Conservation (phyloP, 2,113 vertebrate species). For the Rhegmatorhina hoffmannsi region DNA sequence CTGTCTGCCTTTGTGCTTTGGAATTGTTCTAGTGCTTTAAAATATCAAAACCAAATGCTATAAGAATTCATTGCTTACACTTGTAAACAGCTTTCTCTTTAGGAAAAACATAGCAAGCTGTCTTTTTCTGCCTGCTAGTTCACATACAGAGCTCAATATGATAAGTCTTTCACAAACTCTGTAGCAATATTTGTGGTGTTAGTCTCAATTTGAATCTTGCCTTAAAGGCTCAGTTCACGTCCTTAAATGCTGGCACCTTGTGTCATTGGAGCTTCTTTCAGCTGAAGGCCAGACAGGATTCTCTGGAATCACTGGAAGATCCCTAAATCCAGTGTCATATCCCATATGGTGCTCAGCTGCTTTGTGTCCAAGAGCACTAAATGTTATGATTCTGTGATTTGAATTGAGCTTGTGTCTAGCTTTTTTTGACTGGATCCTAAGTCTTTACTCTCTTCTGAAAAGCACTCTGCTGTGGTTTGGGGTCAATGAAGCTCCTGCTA, state of each 20-base stretch:
- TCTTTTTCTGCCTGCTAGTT: background rate
- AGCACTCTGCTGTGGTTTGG: background rate
- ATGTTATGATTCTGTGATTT: background rate
- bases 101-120: background rate
- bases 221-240: background rate
- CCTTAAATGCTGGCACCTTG: background rate
- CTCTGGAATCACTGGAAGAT: background rate
- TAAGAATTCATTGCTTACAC: background rate
- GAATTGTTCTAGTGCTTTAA: conserved; percentile 4
- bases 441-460: background rate
- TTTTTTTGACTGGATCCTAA: background rate
- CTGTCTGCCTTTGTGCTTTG: background rate
- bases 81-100: background rate
- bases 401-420: background rate
- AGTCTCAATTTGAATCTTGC: background rate
- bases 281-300: background rate
- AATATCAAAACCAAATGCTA: background rate
- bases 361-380: background rate
- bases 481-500: background rate
- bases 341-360: background rate
- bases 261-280: background rate
- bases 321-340: background rate
- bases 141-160: background rate
- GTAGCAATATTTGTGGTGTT: background rate
- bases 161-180: background rate